phyloP scores from a whole-genome alignment of 1,140 invertebrate genomes.

The Neotoxoptera formosana region DNA sequence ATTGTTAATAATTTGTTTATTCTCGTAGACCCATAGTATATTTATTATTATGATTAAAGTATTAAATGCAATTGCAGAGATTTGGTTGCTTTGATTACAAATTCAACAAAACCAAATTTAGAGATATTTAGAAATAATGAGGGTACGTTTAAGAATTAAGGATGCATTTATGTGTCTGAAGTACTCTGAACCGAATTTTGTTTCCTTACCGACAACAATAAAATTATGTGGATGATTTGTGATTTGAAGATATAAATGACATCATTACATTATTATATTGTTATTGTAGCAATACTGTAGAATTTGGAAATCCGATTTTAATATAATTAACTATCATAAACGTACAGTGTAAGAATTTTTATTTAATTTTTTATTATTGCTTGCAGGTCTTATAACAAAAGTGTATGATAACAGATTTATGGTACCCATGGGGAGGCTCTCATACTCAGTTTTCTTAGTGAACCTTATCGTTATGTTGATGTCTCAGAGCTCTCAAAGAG shows the following conservation, averaged over 20 bases:
- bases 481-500: neutral
- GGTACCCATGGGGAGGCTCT: neutral
- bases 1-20: neutral
- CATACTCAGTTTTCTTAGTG: slow-evolving; percentile 19
- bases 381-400: neutral
- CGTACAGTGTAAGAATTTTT: neutral
- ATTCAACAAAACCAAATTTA: neutral
- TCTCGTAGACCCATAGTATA: neutral
- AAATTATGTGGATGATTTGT: neutral
- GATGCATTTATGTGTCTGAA: neutral
- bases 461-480: neutral
- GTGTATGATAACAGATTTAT: neutral
- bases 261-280: too few relatives aligned
- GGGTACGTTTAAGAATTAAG: neutral
- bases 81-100: neutral
- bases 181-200: neutral
- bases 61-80: too few relatives aligned
- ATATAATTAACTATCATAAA: neutral
- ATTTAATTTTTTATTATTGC: neutral
- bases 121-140: neutral
- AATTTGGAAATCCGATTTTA: neutral
- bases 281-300: neutral
- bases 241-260: neutral
- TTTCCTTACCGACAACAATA: neutral
- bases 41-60: neutral